Evolutionary conservation across 2,113 vertebrate genomes (phyloP).

Genomic region (Muntiacus reevesi): DNA sequence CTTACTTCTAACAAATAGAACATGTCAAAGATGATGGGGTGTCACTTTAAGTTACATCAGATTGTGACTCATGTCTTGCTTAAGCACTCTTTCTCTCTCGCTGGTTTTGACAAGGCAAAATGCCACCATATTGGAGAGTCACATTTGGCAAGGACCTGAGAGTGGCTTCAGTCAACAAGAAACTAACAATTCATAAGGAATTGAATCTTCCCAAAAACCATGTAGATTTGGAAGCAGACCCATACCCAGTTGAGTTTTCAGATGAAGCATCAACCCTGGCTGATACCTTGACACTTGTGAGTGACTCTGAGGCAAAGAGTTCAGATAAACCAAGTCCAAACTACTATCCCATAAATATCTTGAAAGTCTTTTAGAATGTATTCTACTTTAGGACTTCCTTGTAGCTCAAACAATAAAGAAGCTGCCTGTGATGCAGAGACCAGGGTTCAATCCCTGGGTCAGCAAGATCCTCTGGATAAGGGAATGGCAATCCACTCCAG

Average conservation of each 20-base stretch:
- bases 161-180: not conserved
- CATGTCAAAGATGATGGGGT: not conserved
- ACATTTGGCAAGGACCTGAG: not conserved
- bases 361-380: not conserved
- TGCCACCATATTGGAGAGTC: not conserved
- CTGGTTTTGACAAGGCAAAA: not conserved
- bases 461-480: not conserved
- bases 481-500: not conserved
- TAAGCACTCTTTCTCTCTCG: not conserved
- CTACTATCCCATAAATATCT: not conserved
- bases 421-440: not conserved
- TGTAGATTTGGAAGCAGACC: not conserved
- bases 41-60: not conserved
- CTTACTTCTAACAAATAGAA: not conserved
- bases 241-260: not conserved
- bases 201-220: not conserved
- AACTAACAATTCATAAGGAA: not conserved
- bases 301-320: not conserved
- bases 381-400: not conserved
- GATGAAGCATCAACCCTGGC: not conserved
- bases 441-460: not conserved
- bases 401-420: not conserved
- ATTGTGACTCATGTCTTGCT: not conserved
- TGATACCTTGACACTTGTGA: not conserved
- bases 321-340: not conserved